Percentiles rank a stretch among this genome's conserved stretches.
Conservation (phyloP, 2,113 vertebrate genomes). For the Petrocephalus zakoni region DNA sequence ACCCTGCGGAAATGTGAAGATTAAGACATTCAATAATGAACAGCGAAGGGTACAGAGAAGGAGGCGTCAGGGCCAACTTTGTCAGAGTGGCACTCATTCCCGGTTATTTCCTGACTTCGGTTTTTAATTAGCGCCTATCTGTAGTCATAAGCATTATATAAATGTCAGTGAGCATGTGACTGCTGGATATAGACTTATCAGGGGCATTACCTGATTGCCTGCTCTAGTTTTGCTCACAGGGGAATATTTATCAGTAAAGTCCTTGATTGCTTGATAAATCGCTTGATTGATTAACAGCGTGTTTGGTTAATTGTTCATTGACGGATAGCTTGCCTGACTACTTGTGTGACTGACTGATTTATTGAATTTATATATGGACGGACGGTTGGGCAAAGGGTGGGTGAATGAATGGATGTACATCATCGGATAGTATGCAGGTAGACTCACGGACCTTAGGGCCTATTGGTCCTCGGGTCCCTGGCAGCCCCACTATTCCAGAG, state of each 20-base stretch:
- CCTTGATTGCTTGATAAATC: not conserved
- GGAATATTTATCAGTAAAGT: not conserved
- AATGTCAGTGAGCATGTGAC: not conserved
- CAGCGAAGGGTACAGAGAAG: not conserved
- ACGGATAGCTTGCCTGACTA: not conserved
- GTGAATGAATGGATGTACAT: not conserved
- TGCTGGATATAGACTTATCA: not conserved
- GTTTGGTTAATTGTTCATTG: not conserved
- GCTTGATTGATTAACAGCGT: not conserved
- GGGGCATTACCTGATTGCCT: not conserved
- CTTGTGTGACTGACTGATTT: not conserved
- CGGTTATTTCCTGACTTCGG: not conserved
- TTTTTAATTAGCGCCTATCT: not conserved
- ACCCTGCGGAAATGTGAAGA: conserved; percentile 50
- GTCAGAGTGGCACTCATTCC: not conserved
- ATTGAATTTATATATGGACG: not conserved
- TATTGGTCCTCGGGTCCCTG: conserved; percentile 82
- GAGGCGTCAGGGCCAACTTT: not conserved
- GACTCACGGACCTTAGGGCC: conserved; percentile 79
- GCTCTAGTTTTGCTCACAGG: no score
- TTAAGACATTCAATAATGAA: conserved; percentile 25
- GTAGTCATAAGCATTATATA: not conserved
- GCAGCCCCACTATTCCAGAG: conserved; percentile 78
- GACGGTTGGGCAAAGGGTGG: not conserved
- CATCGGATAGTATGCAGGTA: not conserved